Evolutionary conservation across 2,113 vertebrate species (phyloP), one percentile per base, ranked within the genome.

Genomic region (Pimephales promelas): DNA sequence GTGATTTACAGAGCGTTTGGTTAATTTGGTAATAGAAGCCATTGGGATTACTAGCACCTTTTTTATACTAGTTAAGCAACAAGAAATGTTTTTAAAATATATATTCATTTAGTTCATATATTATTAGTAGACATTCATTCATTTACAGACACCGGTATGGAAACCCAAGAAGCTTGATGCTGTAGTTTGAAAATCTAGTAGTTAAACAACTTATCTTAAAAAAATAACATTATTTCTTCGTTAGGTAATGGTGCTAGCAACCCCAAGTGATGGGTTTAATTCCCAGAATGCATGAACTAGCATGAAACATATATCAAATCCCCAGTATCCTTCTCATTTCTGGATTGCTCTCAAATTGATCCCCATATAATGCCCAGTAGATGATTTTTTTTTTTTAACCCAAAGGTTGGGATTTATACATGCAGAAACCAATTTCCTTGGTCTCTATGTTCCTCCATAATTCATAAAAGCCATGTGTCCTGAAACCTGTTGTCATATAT

Each of bases 391-490:
- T n/a, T 5, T 22, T 28, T 24, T 26, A 20, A 18, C 6, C 28
- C 24, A 73, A 49, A 73, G 24, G 14, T 57, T 43, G 73, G 34
- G 52, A 77, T 84, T 71, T 40, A 74, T 54, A 64, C 47, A 78
- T 11, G 66, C 24, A 72, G 49, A 45, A 34, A 66, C 56, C 64
- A 62, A n/a, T 45, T 26, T 22, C 26, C 36, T 31, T 14, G 2
- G 28, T 82, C 66, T 83, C 64, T 16, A 22, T 6, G 4, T 76
- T 78, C n/a, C 4, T 87, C 83, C n/a, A 87, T 80, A 74, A 87
- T 85, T 83, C 57, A 68, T 82, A 45, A 36, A 82, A 85, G 84
- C 71, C 74, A 56, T 77, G 59, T 78, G 82, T 70, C 31, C 77
- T 81, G 78, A 70, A 74, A 36, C 45, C 45, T 18, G 31, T 74